Percentiles rank a stretch among this genome's conserved stretches.
These are phyloP conservation scores for Oreochromis aureus DNA, from an alignment of 2,113 vertebrate species.

Conservation along the genomic window DNA sequence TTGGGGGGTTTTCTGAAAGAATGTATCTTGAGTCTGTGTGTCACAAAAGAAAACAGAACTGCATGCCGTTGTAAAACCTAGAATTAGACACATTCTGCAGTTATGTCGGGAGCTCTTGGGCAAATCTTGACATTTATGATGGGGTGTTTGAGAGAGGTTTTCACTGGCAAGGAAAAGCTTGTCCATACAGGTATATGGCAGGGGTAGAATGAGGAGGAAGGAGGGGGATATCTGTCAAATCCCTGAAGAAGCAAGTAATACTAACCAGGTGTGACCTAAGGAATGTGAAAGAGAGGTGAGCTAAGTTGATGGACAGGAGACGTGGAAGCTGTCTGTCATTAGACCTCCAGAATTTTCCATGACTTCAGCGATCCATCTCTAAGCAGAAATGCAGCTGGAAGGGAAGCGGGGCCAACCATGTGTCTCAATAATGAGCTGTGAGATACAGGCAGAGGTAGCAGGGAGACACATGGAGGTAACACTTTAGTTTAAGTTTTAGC, in stretches of 20 bases:
- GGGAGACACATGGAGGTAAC: not conserved
- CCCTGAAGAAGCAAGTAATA: slow-evolving; percentile 14
- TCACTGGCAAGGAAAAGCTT: slow-evolving; percentile 31
- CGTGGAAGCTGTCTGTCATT: slow-evolving; percentile 47
- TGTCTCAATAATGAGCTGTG: slow-evolving; percentile 42
- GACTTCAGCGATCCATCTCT: slow-evolving; percentile 22
- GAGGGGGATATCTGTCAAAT: slow-evolving; percentile 21
- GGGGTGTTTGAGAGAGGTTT: slow-evolving; percentile 1
- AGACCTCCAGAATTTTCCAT: slow-evolving; percentile 46
- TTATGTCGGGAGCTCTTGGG: not conserved
- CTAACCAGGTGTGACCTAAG: slow-evolving; percentile 20
- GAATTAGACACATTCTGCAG: slow-evolving; percentile 25
- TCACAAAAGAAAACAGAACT: slow-evolving; percentile 9
- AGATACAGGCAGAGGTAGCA: not conserved
- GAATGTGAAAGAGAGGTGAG: slow-evolving; percentile 36
- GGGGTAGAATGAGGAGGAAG: not conserved
- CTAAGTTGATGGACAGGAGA: slow-evolving; percentile 28
- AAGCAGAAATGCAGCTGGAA: slow-evolving; percentile 6
- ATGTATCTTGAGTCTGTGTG: not conserved
- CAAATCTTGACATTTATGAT: slow-evolving; percentile 42
- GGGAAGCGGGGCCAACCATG: slow-evolving; percentile 11
- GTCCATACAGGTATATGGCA: slow-evolving; percentile 34
- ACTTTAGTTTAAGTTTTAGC: not conserved
- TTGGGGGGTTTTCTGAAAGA: not conserved
- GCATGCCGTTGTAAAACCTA: not conserved